Percentiles rank a stretch among this genome's conserved stretches.
These are phyloP conservation scores for Alfaro cultratus DNA, from an alignment of 2,797 vertebrate species.

Conservation along the genomic window DNA sequence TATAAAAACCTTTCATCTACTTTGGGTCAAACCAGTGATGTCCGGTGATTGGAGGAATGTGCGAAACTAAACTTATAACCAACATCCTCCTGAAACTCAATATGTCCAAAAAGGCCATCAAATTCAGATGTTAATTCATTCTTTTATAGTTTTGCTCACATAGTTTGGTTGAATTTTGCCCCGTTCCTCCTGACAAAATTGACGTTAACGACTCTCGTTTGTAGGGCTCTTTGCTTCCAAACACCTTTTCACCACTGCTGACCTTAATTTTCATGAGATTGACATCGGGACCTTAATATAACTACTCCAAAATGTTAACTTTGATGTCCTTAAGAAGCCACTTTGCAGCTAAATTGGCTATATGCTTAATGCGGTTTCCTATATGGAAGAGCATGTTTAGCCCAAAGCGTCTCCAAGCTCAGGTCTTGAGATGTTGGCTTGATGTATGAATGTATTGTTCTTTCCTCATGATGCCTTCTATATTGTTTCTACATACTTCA, in stretches of 20 bases:
- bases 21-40: background rate
- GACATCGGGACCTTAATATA: background rate
- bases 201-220: background rate
- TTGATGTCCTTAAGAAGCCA: background rate
- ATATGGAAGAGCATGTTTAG: background rate
- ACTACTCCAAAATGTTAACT: background rate
- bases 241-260: background rate
- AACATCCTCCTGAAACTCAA: background rate
- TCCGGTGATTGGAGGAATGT: background rate
- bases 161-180: background rate
- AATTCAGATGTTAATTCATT: background rate
- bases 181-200: background rate
- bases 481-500: background rate
- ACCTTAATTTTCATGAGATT: background rate
- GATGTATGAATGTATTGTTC: background rate
- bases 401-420: background rate
- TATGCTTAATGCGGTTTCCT: background rate
- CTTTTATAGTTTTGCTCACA: background rate
- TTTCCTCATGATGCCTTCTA: background rate
- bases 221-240: background rate
- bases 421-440: background rate
- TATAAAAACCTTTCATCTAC: background rate
- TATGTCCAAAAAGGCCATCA: background rate
- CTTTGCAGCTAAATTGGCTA: background rate
- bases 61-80: background rate